Evolutionary conservation across 2,888 invertebrate genomes (phyloP), one percentile per base, ranked within the genome.

Genomic region (Ctena decussata): DNA sequence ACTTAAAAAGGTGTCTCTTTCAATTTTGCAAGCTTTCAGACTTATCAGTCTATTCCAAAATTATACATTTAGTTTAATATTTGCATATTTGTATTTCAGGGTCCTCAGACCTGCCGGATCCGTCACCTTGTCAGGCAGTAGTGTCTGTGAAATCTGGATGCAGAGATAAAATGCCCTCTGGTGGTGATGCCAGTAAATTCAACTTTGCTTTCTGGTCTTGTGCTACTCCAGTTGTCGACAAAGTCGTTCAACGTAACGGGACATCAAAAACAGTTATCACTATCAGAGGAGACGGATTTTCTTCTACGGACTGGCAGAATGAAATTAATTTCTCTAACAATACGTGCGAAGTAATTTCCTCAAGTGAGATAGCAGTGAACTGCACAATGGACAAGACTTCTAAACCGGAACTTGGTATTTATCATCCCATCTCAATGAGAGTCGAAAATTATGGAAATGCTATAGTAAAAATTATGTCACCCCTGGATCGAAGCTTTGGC

Each of bases 201-300:
- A 82, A 87, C 78, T 92, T 92, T 73, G 84, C 72, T 0, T 92
- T 92, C 80, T 86, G 80, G 53, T 75, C 74, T 5, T 92, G 92
- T 65, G 70, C 74, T 41, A 91, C 92, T 1, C 92, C 93, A 1
- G 70, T 70, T 15, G 82, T 92, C 15, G 85, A 82, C 11, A 44
- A 77, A 3, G 49, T 92, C 12, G 82, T 78, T 71, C 69, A 49
- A 5, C 82, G 60, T 41, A 91, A 85, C 60, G 93, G 91, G 2
- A 91, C 92, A 21, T 80, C 88, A 1, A 32, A 77, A n/a, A 90
- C 91, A 15, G 80, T 24, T 8, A 81, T 93, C 24, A 82, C 84
- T 6, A 44, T 91, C 30, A 74, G 76, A 11, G 93, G 93, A 15
- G 83, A 86, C 5, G 92, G 92, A 5, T 90, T 93, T 49, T 90